Evolutionary conservation across 2,113 vertebrate species (phyloP).

Genomic region (Anguilla japonica): DNA sequence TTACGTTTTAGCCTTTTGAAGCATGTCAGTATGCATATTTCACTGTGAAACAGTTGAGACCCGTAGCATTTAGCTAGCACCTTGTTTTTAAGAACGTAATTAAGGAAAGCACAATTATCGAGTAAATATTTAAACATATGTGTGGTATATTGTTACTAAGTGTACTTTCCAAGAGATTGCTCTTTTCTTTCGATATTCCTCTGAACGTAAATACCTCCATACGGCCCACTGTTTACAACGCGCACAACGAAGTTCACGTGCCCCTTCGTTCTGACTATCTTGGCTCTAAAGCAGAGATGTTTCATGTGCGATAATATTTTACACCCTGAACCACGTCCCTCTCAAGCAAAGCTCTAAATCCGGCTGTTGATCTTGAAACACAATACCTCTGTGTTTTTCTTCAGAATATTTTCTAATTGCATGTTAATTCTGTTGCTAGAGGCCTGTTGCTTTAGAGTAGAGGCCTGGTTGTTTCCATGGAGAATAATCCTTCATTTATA

Average conservation of each 20-base stretch:
- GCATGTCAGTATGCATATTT: not conserved
- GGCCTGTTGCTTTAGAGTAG: not conserved
- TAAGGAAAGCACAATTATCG: not conserved
- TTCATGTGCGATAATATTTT: not conserved
- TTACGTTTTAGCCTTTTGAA: not conserved
- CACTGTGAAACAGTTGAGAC: not conserved
- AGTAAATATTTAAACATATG: not conserved
- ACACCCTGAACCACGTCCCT: not conserved
- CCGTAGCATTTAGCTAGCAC: not conserved
- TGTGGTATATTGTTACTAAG: not conserved
- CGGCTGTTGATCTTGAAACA: not conserved
- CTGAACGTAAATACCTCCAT: not conserved
- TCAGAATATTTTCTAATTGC: not conserved
- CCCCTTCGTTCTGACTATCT: not conserved
- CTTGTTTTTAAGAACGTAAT: not conserved
- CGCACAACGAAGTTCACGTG: not conserved
- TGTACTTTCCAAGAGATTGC: not conserved
- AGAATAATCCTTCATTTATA: not conserved
- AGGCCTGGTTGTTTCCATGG: not conserved
- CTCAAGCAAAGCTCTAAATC: not conserved
- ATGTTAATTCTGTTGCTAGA: not conserved
- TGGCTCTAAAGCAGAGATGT: slow-evolving; percentile 1
- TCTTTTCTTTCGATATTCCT: not conserved
- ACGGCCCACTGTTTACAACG: not conserved
- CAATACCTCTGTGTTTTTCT: not conserved